phyloP scores from a whole-genome alignment of 2,113 vertebrate species.

The Oryzias melastigma region DNA sequence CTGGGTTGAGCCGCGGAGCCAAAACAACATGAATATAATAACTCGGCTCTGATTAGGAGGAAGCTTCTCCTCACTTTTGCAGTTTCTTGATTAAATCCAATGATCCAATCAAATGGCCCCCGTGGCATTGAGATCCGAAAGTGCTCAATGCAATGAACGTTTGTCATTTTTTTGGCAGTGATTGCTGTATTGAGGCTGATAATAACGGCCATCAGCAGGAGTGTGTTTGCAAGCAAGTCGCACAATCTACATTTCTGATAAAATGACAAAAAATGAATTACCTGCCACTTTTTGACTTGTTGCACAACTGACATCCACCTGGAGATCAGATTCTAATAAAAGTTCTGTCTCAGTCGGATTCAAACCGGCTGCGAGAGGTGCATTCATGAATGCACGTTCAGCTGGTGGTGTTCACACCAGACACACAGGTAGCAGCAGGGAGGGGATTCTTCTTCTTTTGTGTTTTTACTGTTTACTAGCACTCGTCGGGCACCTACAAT shows the following conservation, averaged over 20 bases:
- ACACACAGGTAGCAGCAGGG: no score
- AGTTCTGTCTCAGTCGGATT: conserved; percentile 52
- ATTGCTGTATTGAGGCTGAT: conserved; percentile 64
- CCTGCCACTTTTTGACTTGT: conserved; percentile 42
- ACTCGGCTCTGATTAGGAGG: conserved; percentile 61
- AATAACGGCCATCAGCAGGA: conserved; percentile 45
- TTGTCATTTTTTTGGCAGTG: conserved; percentile 60
- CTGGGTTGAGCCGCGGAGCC: conserved; percentile 14
- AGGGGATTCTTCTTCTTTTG: no score
- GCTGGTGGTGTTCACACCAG: no score
- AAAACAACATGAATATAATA: conserved; percentile 50
- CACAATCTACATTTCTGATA: conserved; percentile 16
- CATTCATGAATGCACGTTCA: no score
- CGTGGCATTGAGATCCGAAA: conserved; percentile 37
- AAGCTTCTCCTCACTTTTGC: conserved; percentile 48
- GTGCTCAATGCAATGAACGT: conserved; percentile 51
- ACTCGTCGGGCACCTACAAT: no score
- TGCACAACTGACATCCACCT: conserved; percentile 55
- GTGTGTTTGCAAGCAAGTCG: conserved; percentile 14
- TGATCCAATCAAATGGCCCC: conserved; percentile 40
- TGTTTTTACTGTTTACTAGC: no score
- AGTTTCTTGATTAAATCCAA: conserved; percentile 72
- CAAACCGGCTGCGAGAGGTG: no score
- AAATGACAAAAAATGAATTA: conserved; percentile 14
- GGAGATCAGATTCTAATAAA: conserved; percentile 63